phyloP scores from a whole-genome alignment of 2,113 vertebrate genomes.

The Macheiramphus alcinus region DNA sequence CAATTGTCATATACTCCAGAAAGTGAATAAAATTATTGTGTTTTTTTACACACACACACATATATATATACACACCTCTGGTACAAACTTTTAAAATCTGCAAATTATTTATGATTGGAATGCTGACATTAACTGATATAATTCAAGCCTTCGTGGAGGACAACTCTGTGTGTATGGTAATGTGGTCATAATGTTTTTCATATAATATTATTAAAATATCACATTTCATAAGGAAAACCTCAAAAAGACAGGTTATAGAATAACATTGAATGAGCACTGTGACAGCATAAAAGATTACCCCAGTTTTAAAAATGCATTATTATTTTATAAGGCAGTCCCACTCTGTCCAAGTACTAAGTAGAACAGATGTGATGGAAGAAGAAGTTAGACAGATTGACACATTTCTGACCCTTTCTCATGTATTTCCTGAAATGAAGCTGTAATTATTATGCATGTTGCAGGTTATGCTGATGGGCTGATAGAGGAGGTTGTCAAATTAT shows the following conservation, averaged over 20 bases:
- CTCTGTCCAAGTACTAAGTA: conserved; percentile 8
- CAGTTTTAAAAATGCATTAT: conserved; percentile 3
- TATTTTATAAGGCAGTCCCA: background rate
- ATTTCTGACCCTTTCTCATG: conserved; percentile 14
- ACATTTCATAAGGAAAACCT: background rate
- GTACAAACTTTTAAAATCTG: background rate
- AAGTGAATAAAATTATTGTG: background rate
- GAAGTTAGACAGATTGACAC: conserved; percentile 3
- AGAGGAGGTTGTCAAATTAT: conserved; percentile 55
- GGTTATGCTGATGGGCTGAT: conserved; percentile 53
- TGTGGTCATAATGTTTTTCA: background rate
- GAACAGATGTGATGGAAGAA: conserved; percentile 27
- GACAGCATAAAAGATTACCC: conserved; percentile 1
- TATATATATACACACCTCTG: background rate
- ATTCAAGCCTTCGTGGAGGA: background rate
- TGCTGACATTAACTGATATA: background rate
- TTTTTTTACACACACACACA: background rate
- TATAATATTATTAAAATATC: background rate
- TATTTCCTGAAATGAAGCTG: conserved; percentile 11
- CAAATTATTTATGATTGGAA: background rate
- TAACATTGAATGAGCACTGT: background rate
- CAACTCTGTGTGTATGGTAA: background rate
- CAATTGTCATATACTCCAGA: background rate
- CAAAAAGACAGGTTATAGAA: background rate
- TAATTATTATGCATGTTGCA: conserved; percentile 60